These are phyloP conservation scores for Cynodonichthys magdalenae DNA, from an alignment of 2,797 vertebrate genomes.

Conservation along the genomic window DNA sequence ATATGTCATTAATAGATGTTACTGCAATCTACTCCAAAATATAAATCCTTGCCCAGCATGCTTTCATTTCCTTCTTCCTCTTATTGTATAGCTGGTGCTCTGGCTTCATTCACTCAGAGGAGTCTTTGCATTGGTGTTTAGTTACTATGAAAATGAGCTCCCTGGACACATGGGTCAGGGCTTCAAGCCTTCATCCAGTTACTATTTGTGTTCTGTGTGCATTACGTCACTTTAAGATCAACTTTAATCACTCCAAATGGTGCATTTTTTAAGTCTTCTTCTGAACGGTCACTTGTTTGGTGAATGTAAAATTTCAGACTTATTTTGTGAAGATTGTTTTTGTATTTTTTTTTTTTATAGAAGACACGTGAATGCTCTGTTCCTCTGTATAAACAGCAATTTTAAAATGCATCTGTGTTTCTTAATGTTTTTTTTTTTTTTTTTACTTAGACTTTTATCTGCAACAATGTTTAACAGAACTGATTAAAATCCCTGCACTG, in stretches of 20 bases:
- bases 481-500: conserved; percentile 52
- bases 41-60: conserved; percentile 68
- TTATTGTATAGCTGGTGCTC: conserved; percentile 62
- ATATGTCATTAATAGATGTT: conserved; percentile 56
- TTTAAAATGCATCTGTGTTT: background rate
- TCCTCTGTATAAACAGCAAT: conserved; percentile 42
- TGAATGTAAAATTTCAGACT: conserved; percentile 48
- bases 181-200: conserved; percentile 71
- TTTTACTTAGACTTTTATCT: conserved; percentile 58
- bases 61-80: conserved; percentile 60
- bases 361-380: conserved; percentile 41
- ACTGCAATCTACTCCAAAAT: conserved; percentile 59
- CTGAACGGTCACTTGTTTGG: conserved; percentile 72
- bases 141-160: conserved; percentile 75
- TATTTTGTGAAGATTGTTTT: conserved; percentile 58
- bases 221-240: conserved; percentile 79
- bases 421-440: background rate
- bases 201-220: conserved; percentile 67
- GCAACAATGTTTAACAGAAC: conserved; percentile 54
- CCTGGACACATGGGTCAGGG: conserved; percentile 73
- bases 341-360: conserved; percentile 53
- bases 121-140: conserved; percentile 71
- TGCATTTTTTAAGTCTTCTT: conserved; percentile 61
- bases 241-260: conserved; percentile 50
- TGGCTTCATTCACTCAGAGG: conserved; percentile 70